A percentile compares a stretch with the other conserved stretches of the same genome.
Conservation (phyloP, 2,888 invertebrate genomes). For the Drosophila multiciliata region DNA sequence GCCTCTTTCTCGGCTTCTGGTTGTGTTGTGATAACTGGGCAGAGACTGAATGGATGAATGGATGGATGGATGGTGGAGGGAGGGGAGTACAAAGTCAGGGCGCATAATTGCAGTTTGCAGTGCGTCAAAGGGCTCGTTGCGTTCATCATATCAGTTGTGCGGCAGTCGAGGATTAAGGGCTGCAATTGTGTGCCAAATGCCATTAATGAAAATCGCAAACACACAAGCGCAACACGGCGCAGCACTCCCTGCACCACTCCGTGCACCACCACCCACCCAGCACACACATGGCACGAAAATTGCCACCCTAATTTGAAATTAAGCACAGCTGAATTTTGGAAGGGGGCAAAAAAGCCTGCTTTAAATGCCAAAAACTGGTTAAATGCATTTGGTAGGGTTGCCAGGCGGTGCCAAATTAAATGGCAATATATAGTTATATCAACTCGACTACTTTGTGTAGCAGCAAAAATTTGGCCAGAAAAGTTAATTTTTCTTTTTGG, state of each 20-base stretch:
- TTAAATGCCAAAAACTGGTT: slow-evolving; percentile 7
- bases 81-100: slow-evolving; percentile 48
- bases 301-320: slow-evolving; percentile 75
- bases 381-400: slow-evolving; percentile 53
- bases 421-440: slow-evolving; percentile 45
- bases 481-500: slow-evolving; percentile 23
- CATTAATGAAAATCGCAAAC: slow-evolving; percentile 76
- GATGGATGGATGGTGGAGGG: slow-evolving; percentile 3
- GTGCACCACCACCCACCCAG: background rate
- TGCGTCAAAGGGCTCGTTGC: slow-evolving; percentile 47
- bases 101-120: slow-evolving; percentile 66
- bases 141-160: background rate
- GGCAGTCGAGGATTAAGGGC: slow-evolving; percentile 16
- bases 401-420: slow-evolving; percentile 30
- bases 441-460: slow-evolving; percentile 9
- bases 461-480: slow-evolving; percentile 31
- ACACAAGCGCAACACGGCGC: slow-evolving; percentile 22
- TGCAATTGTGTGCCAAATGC: slow-evolving; percentile 69
- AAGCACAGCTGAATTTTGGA: slow-evolving; percentile 28
- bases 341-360: slow-evolving; percentile 18
- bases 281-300: slow-evolving; percentile 62
- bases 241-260: slow-evolving; percentile 4
- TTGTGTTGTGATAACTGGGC: slow-evolving; percentile 60
- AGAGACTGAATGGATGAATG: background rate
- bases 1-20: slow-evolving; percentile 13